Conservation (phyloP, 2,888 invertebrate species). For the Isoperla grammatica region DNA sequence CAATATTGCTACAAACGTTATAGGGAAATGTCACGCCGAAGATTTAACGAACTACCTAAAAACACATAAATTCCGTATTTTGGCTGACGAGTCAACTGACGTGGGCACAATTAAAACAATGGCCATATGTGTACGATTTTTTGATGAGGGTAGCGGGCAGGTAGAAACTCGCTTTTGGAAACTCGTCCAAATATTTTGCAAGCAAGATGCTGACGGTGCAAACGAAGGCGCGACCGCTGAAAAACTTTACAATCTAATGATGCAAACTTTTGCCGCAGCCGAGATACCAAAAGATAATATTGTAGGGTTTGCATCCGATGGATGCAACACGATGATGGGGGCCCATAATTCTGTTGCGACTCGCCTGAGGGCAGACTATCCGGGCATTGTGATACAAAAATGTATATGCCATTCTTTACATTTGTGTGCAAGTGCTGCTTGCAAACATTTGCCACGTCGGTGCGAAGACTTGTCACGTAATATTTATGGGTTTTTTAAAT, state of each 20-base stretch:
- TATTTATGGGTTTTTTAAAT: constrained; percentile 35
- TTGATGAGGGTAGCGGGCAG: constrained; percentile 29
- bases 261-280: constrained; percentile 4
- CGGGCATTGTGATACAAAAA: constrained; percentile 34
- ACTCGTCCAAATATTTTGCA: constrained; percentile 10
- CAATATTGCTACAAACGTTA: constrained; percentile 13
- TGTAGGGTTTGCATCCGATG: constrained; percentile 39
- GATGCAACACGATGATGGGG: constrained; percentile 36
- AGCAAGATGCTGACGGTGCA: constrained; percentile 2
- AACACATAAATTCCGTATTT: constrained; percentile 24
- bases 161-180: constrained; percentile 15
- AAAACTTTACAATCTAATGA: constrained; percentile 6
- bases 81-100: constrained; percentile 37
- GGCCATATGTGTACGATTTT: constrained; percentile 34
- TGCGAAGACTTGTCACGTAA: constrained; percentile 36
- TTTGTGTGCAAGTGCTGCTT: constrained; percentile 37
- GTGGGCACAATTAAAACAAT: constrained; percentile 34
- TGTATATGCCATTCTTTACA: constrained; percentile 38
- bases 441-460: constrained; percentile 34
- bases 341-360: constrained; percentile 35
- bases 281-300: constrained; percentile 36
- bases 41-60: constrained; percentile 4
- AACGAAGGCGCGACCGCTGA: constrained; percentile 13
- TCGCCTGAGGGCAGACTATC: constrained; percentile 28
- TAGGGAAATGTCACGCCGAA: neutral